phyloP scores from a whole-genome alignment of 2,797 vertebrate genomes.

The Gallirallus australis region DNA sequence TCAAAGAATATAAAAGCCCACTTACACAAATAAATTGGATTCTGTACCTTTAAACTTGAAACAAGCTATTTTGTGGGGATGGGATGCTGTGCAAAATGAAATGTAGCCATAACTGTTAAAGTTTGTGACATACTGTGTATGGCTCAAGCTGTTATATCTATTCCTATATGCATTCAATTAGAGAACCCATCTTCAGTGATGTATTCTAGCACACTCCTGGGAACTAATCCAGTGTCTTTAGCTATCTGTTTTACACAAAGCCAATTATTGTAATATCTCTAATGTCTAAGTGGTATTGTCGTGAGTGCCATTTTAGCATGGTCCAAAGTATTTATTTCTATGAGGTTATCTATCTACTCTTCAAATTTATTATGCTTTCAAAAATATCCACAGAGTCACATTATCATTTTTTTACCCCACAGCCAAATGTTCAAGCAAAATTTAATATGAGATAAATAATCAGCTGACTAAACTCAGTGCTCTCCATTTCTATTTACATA shows the following conservation, averaged over 20 bases:
- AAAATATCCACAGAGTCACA: conserved; percentile 11
- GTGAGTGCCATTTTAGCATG: not conserved
- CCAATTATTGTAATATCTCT: conserved; percentile 47
- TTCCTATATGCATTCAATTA: conserved; percentile 37
- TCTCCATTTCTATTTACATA: not conserved
- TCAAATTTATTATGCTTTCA: conserved; percentile 55
- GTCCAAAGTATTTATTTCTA: conserved; percentile 28
- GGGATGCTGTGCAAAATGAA: not conserved
- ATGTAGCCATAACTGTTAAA: not conserved
- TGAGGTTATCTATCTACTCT: conserved; percentile 21
- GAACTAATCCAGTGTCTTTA: conserved; percentile 45
- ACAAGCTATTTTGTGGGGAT: not conserved
- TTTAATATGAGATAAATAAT: conserved; percentile 43
- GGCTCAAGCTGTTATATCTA: conserved; percentile 5
- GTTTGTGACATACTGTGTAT: not conserved
- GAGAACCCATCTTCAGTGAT: conserved; percentile 27
- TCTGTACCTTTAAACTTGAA: conserved; percentile 29
- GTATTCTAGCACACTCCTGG: conserved; percentile 20
- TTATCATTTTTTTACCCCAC: conserved; percentile 41
- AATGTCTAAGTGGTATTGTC: conserved; percentile 46
- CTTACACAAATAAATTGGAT: not conserved
- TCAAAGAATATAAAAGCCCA: not conserved
- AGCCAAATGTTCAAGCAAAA: conserved; percentile 10
- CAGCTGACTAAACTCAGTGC: not conserved
- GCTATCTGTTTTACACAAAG: conserved; percentile 58